Base-by-base conservation (phyloP, 2,888 invertebrate species). In the Pheosia tremula region DNA sequence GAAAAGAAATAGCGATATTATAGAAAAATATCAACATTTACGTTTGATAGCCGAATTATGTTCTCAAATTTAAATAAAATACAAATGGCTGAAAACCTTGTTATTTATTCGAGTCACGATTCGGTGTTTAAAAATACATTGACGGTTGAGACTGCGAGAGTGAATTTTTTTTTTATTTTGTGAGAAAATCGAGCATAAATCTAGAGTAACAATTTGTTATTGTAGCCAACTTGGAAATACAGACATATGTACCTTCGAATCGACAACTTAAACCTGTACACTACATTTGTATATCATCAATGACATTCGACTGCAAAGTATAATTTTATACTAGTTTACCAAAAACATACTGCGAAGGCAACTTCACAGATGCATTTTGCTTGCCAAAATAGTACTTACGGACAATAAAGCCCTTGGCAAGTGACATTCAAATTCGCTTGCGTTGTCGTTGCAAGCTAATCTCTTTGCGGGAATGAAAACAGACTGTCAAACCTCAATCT, bases 261-360 rank as follows among this genome's bases (percentile, higher is more conserved):
- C 24, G 24, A 24, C 24, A 24, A 59, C 36, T 52, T 60, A 57
- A 59, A 65, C 62, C 36, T 54, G 11, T 66, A 68, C 54, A 65
- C 63, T 59, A 70, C 11, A 50, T 52, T 53, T 59, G 8, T 66
- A 61, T 64, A 59, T 63, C 62, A 37, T 66, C 61, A 69, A 59
- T 60, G 59, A 52, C 43, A 58, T 75, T 64, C 68, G 61, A 72
- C 69, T 79, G 77, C 75, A 76, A 58, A 71, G 70, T 75, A 77
- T 75, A 79, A 76, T 80, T 79, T 76, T 60, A 74, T 73, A 71
- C 71, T 67, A 70, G 73, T 74, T 78, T 76, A 78, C 74, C 71
- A 74, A 71, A 75, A 78, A 78, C 75, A 73, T 79, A 80, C 78
- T 77, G 72, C 72, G 56, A 77, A 58, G 24, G 66, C 69, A 70